These are phyloP conservation scores for Trematomus bernacchii DNA, from an alignment of 2,797 vertebrate genomes.

Conservation along the genomic window DNA sequence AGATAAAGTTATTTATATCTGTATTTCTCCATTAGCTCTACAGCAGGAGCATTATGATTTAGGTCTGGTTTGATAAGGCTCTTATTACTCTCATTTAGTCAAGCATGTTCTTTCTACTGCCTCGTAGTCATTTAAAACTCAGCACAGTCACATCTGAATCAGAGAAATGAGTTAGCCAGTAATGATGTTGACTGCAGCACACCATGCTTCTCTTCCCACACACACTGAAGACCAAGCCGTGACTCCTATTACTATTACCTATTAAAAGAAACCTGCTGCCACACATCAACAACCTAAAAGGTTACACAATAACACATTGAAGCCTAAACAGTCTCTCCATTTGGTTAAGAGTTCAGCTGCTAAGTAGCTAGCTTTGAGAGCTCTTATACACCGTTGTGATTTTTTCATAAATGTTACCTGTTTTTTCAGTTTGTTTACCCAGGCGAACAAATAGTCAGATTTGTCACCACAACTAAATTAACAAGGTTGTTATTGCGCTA, in stretches of 20 bases:
- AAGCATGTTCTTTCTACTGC: background rate
- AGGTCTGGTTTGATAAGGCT: conserved; percentile 19
- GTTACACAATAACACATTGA: too few relatives aligned
- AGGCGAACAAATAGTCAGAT: too few relatives aligned
- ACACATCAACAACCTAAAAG: too few relatives aligned
- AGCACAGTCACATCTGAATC: background rate
- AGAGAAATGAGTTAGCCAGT: conserved; percentile 4
- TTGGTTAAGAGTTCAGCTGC: too few relatives aligned
- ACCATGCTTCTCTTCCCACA: background rate
- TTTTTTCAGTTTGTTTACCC: too few relatives aligned
- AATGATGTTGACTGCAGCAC: background rate
- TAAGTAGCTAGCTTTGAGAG: too few relatives aligned
- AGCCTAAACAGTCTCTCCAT: too few relatives aligned
- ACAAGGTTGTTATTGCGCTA: too few relatives aligned
- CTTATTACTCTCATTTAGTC: conserved; percentile 13
- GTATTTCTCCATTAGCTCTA: conserved; percentile 12
- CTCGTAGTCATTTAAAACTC: conserved; percentile 2
- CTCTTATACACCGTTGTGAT: too few relatives aligned
- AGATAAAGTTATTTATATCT: conserved; percentile 24
- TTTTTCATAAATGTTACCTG: too few relatives aligned
- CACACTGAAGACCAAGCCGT: background rate
- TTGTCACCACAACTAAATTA: too few relatives aligned
- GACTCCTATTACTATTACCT: background rate
- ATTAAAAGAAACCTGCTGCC: too few relatives aligned
- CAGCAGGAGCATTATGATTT: conserved; percentile 12